Evolutionary conservation across 2,797 vertebrate species (phyloP), one percentile per base, ranked within the genome.

Genomic region (Mormyrops attenuatus): DNA sequence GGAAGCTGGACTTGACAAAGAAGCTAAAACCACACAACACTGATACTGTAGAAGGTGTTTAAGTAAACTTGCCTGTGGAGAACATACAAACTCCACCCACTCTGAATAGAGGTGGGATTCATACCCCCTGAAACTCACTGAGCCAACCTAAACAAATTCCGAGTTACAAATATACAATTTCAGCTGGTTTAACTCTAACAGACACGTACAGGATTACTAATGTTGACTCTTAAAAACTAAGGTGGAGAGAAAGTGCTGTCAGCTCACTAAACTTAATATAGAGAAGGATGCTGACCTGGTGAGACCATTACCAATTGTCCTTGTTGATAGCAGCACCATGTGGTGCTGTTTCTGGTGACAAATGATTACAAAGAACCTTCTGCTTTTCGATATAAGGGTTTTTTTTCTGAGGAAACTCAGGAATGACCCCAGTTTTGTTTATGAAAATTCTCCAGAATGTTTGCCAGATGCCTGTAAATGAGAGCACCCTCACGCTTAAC

Each of bases 401-500:
- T n/a, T 13, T 17, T 26, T 15, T 17, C 11, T 13, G 9, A 4
- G 44, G 44, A 49, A 26, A 66, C 85, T 26, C 52, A 30, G 26
- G 47, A 34, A 50, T 53, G 66, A 52, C 60, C 85, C 52, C 26
- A 52, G 49, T 52, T 86, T 53, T 30, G 50, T 52, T 55, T 86
- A 53, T 17, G 2, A 26, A 53, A 52, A 30, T 86, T n/a, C 52
- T 87, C 34, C 30, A 22, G 30, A 87, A 57, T 38, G 38, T 63
- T 41, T 60, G 53, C 69, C 38, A 47, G 66, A 66, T 20, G 66
- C 17, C 85, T 80, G 66, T 55, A 38, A 80, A 34, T 30, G 38
- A 82, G 77, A n/a, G 41, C 77, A n/a, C 3, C 20, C 77, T 80
- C 77, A 82, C 3, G n/a, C 85, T 22, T 57, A 87, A 60, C 91